Evolutionary conservation across 1,140 invertebrate genomes (phyloP), one percentile per base, ranked within the genome.

Genomic region (Macrosteles quadrilineatus): DNA sequence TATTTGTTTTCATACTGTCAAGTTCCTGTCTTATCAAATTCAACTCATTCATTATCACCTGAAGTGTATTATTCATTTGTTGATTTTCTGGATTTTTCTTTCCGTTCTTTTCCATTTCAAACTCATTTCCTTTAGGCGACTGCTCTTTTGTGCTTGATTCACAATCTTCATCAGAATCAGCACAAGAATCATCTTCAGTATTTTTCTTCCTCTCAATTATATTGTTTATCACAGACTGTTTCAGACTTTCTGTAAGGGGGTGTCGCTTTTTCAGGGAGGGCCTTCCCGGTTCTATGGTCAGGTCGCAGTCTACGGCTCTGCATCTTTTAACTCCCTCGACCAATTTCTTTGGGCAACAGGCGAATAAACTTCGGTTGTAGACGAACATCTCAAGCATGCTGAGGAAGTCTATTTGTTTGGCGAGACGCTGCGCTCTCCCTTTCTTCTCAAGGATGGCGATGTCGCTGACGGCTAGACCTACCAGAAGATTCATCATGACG

Each of bases 381-480:
- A 75, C 71, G 9, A 75, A 68, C 11, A 67, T 62, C 55, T 76
- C 75, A 4, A 76, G 59, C 14, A 75, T 23, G 55, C 71, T 71
- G 9, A 76, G 68, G 43, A 76, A 76, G 32, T 70, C 72, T 25
- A 71, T 69, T 62, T 76, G 75, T 53, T 76, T 76, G 29, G 70
- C 71, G 4, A 76, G 50, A 32, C 72, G 25, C 32, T 73, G 64
- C 0, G 72, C 72, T 19, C 71, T 55, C 1, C 75, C 75, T 70
- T 76, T 72, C 11, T 71, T 71, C 47, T 75, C 72, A 0, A 76
- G 68, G 0, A 31, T 47, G 12, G 72, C 36, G n/a, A 82, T 82
- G 69, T 83, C 81, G 69, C 76, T 82, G 50, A 82, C 81, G n/a
- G 81, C 80, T 31, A 83, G 73, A 67, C 81, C 82, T 6, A 83